phyloP scores from a whole-genome alignment of 2,888 invertebrate species.

The Mesorhabditis spiculigera region DNA sequence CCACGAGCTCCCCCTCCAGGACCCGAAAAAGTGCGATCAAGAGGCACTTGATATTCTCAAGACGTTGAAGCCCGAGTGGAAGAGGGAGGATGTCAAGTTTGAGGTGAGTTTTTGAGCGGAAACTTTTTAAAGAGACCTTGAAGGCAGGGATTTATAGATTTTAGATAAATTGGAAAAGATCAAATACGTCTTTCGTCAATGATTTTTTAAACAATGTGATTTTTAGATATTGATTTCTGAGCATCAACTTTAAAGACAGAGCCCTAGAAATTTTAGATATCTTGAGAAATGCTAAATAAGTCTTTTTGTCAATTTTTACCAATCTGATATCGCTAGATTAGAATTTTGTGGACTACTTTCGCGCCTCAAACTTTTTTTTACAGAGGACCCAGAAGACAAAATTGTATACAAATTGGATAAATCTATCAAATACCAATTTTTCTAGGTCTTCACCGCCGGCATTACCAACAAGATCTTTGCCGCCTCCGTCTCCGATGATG shows the following conservation, averaged over 20 bases:
- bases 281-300: too few species aligned
- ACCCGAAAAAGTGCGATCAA: slow-evolving; percentile 16
- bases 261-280: too few species aligned
- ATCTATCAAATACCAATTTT: slow-evolving; percentile 5
- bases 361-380: too few species aligned
- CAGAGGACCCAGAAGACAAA: neutral
- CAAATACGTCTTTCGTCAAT: too few species aligned
- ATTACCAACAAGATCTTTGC: slow-evolving; percentile 57
- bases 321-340: too few species aligned
- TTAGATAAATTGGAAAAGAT: too few species aligned
- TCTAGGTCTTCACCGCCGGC: slow-evolving; percentile 51
- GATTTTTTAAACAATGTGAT: too few species aligned
- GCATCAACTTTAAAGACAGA: too few species aligned
- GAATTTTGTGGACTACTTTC: too few species aligned
- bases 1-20: slow-evolving; percentile 13
- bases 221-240: too few species aligned
- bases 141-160: neutral
- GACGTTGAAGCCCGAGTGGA: slow-evolving; percentile 30
- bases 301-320: neutral
- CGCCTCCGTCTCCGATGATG: slow-evolving; percentile 21
- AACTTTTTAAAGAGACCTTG: too few species aligned
- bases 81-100: slow-evolving; percentile 20
- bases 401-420: neutral
- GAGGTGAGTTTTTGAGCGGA: slow-evolving; percentile 19
- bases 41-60: slow-evolving; percentile 19